Conservation (phyloP, 2,888 invertebrate genomes). For the Lobophora halterata region DNA sequence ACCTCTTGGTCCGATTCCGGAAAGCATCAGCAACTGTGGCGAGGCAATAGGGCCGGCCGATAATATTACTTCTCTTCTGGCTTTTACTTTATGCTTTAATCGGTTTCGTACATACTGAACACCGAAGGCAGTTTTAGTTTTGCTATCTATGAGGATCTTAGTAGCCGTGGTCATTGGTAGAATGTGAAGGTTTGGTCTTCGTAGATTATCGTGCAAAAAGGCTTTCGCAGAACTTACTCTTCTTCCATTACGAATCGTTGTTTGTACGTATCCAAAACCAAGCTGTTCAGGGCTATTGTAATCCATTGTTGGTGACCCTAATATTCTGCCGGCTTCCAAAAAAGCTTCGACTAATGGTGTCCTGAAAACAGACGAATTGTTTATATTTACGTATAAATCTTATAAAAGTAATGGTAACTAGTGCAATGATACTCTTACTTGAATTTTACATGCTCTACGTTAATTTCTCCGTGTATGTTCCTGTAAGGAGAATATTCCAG, state of each 20-base stretch:
- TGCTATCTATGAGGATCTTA: slow-evolving; percentile 74
- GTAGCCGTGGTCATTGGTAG: slow-evolving; percentile 77
- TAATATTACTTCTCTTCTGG: slow-evolving; percentile 85
- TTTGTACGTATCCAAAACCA: slow-evolving; percentile 83
- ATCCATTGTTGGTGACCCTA: slow-evolving; percentile 83
- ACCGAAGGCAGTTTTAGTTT: slow-evolving; percentile 73
- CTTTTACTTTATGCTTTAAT: slow-evolving; percentile 64
- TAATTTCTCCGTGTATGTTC: slow-evolving; percentile 79
- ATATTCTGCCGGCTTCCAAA: slow-evolving; percentile 81
- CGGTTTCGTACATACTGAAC: slow-evolving; percentile 75
- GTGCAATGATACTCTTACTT: slow-evolving; percentile 37
- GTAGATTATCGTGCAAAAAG: slow-evolving; percentile 77
- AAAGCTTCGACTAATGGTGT: slow-evolving; percentile 82
- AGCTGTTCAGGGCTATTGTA: slow-evolving; percentile 81
- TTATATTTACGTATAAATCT: no score
- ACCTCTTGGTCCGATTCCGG: slow-evolving; percentile 84
- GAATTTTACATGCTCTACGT: slow-evolving; percentile 78
- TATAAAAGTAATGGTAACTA: no score
- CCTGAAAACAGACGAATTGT: slow-evolving; percentile 34
- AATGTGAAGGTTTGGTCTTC: slow-evolving; percentile 79
- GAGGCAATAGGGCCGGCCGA: slow-evolving; percentile 89
- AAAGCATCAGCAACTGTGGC: slow-evolving; percentile 91
- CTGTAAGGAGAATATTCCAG: slow-evolving; percentile 73
- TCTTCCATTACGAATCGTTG: slow-evolving; percentile 81
- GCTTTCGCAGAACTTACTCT: slow-evolving; percentile 81